Base-by-base conservation (phyloP, 2,113 vertebrate species). In the Oenanthe melanoleuca region DNA sequence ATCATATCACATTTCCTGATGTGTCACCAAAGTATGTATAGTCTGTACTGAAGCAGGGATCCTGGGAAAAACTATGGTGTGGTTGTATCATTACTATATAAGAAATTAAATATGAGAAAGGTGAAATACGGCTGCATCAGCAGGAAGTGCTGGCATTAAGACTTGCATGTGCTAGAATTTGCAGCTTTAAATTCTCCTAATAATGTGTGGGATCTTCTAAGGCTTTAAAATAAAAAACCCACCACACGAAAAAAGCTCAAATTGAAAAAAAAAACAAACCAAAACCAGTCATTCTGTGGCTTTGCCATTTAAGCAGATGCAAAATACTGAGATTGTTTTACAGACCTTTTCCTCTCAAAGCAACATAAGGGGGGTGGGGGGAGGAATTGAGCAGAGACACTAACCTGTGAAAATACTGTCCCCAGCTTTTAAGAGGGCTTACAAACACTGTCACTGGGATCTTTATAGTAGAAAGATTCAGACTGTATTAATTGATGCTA, bases 1-100 rank as follows among this genome's bases (percentile, higher is more conserved):
- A 96, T 95, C 95, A 89, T 73, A 97, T 94, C 96, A 95, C 96
- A 97, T 97, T 97, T 88, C 95, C 96, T 97, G 95, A 94, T 96
- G 93, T 95, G 90, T 96, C 92, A 94, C 86, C 94, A 95, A 96
- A 94, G 94, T 95, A 96, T 94, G 94, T 97, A 95, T 94, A 94
- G 94, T 96, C 86, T 96, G 92, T 89, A 82, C 90, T 90, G 92
- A 83, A 97, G 96, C 82, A 97, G 95, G 93, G 96, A 94, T 95
- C 93, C 92, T 94, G 95, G 95, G 95, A 93, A 79, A 92, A 93
- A 59, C 63, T 77, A 33, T 77, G 2, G 4, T 88, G 75, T 94
- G 93, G 80, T 96, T 5, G 13, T 94, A 88, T 82, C 67, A 34
- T 91, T 95, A 55, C 88, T 82, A 9, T 88, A 60, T 89, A 53